Evolutionary conservation across 2,888 invertebrate species (phyloP).

Genomic region (Rotaria sp.): DNA sequence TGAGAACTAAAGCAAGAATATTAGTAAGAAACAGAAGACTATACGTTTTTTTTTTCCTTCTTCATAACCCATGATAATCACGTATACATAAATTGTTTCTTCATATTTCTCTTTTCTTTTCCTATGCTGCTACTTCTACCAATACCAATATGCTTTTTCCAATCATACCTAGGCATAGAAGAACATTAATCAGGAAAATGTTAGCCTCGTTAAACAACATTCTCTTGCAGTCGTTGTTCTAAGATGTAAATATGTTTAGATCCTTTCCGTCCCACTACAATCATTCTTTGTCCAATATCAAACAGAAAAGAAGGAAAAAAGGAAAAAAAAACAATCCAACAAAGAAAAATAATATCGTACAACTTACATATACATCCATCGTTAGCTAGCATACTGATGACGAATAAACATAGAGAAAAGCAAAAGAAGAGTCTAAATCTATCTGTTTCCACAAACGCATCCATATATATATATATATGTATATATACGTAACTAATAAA

Average conservation of each 20-base stretch:
- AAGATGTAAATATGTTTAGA: neutral
- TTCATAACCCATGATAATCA: neutral
- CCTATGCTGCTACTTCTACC: neutral
- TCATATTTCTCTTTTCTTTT: neutral
- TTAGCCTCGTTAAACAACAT: neutral
- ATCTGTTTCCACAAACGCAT: neutral
- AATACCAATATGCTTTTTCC: neutral
- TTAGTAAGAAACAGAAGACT: neutral
- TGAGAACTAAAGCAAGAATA: neutral
- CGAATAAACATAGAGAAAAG: neutral
- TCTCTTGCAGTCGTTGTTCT: neutral
- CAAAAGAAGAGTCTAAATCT: slow-evolving; percentile 3
- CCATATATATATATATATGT: neutral
- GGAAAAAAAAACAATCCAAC: neutral
- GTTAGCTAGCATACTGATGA: neutral
- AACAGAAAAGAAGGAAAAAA: neutral
- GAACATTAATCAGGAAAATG: neutral
- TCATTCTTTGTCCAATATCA: neutral
- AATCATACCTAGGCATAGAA: neutral
- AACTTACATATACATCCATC: neutral
- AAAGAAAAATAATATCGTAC: neutral
- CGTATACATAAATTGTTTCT: neutral
- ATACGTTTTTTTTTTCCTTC: neutral
- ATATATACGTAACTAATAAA: neutral
- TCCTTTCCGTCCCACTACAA: neutral